Percentiles rank a stretch among this genome's conserved stretches.
Conservation (phyloP, 2,797 vertebrate species). For the Aplochiton taeniatus region DNA sequence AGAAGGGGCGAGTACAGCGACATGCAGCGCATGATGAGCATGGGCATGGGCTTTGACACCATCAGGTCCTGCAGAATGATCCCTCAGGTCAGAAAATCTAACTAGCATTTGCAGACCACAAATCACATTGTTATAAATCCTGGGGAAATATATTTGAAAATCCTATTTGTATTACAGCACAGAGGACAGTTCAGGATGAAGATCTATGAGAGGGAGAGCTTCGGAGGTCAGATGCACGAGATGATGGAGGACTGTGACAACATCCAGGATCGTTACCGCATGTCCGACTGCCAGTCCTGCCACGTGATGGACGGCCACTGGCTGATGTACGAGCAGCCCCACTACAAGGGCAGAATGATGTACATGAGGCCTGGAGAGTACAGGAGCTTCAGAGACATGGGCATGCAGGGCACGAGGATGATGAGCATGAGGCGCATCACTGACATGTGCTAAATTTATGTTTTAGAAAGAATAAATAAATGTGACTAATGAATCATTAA, state of each 20-base stretch:
- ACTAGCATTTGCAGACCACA: neutral
- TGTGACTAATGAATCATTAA: conserved; percentile 32
- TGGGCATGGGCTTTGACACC: conserved; percentile 72
- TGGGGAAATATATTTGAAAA: neutral
- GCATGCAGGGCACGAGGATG: conserved; percentile 58
- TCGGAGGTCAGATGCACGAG: conserved; percentile 68
- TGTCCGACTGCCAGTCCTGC: conserved; percentile 70
- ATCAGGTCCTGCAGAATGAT: conserved; percentile 79
- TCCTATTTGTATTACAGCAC: conserved; percentile 58
- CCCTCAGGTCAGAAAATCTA: conserved; percentile 61
- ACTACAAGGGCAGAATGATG: conserved; percentile 74
- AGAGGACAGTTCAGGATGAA: conserved; percentile 71
- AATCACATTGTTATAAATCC: neutral
- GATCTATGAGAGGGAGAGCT: conserved; percentile 77
- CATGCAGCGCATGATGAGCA: conserved; percentile 76
- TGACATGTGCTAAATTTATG: conserved; percentile 70
- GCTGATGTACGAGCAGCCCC: conserved; percentile 76
- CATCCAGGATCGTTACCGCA: conserved; percentile 70
- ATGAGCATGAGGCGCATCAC: conserved; percentile 76
- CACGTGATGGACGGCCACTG: conserved; percentile 77
- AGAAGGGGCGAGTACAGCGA: conserved; percentile 77
- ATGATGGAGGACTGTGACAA: conserved; percentile 72
- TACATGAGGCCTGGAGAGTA: conserved; percentile 78
- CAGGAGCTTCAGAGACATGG: conserved; percentile 72
- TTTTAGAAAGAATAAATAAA: conserved; percentile 56